Percentiles rank a stretch among this genome's conserved stretches.
Conservation (phyloP, 2,888 invertebrate species). For the Tipula confusa region DNA sequence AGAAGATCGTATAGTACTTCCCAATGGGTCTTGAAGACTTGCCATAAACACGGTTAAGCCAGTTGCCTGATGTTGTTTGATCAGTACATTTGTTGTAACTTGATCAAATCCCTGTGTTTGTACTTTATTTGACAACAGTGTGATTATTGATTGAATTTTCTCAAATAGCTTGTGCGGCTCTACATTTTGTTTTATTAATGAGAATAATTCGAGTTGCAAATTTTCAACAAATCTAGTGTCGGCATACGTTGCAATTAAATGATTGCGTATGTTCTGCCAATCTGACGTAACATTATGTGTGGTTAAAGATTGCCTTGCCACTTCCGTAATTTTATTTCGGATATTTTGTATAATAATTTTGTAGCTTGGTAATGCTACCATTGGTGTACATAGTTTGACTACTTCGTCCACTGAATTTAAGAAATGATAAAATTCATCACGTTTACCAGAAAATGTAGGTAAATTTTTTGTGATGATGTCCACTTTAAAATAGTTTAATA, state of each 20-base stretch:
- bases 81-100: not conserved
- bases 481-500: not conserved
- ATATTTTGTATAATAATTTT: not conserved
- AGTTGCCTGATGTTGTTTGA: not conserved
- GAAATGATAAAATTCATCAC: no score
- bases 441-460: not conserved
- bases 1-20: not conserved
- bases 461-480: not conserved
- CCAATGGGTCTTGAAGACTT: not conserved
- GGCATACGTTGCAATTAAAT: not conserved
- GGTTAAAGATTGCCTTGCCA: constrained; percentile 34
- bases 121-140: not conserved
- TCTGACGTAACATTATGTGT: not conserved
- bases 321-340: constrained; percentile 37
- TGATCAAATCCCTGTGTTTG: not conserved
- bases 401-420: not conserved
- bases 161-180: not conserved
- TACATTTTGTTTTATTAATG: not conserved
- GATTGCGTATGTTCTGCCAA: not conserved
- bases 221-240: not conserved
- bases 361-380: not conserved
- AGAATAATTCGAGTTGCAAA: not conserved
- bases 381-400: not conserved
- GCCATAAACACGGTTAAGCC: not conserved
- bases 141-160: not conserved